Evolutionary conservation across 2,113 vertebrate species (phyloP).

Genomic region (Octodon degus): DNA sequence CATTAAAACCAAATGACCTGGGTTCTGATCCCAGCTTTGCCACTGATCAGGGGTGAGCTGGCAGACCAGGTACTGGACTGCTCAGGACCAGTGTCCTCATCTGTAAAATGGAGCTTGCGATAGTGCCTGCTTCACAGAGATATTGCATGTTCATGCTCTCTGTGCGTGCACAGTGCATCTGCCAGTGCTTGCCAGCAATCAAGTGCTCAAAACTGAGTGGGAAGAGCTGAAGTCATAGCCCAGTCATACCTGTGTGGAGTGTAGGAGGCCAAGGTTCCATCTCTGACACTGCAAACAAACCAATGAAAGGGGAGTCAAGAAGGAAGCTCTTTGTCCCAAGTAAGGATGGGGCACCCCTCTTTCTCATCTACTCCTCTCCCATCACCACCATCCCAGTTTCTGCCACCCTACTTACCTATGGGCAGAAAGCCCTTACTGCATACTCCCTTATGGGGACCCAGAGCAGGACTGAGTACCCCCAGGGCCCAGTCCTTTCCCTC

Average conservation of each 20-base stretch:
- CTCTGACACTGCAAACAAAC: background rate
- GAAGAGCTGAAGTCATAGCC: background rate
- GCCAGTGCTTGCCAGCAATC: background rate
- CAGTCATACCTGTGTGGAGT: background rate
- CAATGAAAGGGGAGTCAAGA: background rate
- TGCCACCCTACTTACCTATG: background rate
- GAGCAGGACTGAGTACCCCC: background rate
- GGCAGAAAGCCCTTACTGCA: slow-evolving; percentile 30
- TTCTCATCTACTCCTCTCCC: background rate
- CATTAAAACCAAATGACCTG: background rate
- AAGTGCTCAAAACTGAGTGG: background rate
- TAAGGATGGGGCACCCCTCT: background rate
- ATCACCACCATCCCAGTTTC: background rate
- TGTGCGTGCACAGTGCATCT: background rate
- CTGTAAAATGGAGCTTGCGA: background rate
- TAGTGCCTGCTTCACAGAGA: background rate
- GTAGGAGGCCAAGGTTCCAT: background rate
- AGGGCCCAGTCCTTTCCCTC: background rate
- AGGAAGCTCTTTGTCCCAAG: background rate
- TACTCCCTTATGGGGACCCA: background rate
- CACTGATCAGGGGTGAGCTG: background rate
- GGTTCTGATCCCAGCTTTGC: background rate
- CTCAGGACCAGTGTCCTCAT: background rate
- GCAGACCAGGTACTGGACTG: background rate
- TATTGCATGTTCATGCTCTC: background rate